Conservation (phyloP, 2,888 invertebrate species). For the Bugulina stolonifera region DNA sequence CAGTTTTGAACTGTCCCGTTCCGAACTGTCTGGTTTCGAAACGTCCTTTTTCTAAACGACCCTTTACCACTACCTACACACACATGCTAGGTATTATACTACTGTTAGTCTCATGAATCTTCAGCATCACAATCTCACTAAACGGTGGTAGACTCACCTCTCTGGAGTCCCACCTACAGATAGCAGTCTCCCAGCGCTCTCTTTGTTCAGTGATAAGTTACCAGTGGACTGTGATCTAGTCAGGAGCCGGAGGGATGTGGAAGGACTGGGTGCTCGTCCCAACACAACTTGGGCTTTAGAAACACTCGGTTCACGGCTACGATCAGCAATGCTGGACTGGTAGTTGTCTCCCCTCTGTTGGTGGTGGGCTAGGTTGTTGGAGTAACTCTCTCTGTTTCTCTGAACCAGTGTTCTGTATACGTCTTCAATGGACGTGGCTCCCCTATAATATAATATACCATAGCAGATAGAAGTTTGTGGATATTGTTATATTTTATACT, state of each 20-base stretch:
- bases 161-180: neutral
- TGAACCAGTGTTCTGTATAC: neutral
- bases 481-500: too few relatives aligned
- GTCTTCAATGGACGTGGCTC: neutral
- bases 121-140: too few relatives aligned
- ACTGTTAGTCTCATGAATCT: too few relatives aligned
- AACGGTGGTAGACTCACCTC: too few relatives aligned
- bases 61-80: too few relatives aligned
- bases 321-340: neutral
- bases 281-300: neutral
- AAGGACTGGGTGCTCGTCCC: neutral
- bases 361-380: neutral
- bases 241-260: neutral
- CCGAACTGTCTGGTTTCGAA: too few relatives aligned
- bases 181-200: neutral
- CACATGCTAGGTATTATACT: too few relatives aligned
- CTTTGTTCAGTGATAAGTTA: neutral
- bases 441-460: neutral
- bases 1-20: too few relatives aligned
- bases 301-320: constrained; percentile 1
- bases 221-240: constrained; percentile 1
- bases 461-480: too few relatives aligned
- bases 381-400: neutral
- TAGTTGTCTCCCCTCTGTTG: neutral
- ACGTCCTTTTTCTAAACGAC: too few relatives aligned